Percentiles rank a stretch among this genome's conserved stretches.
Conservation (phyloP, 2,888 invertebrate species). For the Gerris lacustris region DNA sequence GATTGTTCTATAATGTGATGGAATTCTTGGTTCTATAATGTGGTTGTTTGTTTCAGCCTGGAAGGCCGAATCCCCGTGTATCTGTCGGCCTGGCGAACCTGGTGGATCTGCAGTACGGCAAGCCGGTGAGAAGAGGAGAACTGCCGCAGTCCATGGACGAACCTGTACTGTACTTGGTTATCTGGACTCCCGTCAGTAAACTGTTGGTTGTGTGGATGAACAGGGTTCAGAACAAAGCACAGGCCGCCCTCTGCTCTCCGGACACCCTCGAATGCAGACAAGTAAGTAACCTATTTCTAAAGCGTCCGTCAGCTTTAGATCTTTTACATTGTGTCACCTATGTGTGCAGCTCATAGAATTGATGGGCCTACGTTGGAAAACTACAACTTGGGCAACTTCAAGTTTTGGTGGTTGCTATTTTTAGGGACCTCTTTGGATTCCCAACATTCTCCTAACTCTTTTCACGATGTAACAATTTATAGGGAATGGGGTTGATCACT, state of each 20-base stretch:
- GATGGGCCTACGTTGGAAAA: no score
- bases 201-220: slow-evolving; percentile 70
- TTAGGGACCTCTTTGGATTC: no score
- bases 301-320: no score
- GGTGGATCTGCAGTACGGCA: slow-evolving; percentile 2
- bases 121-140: background rate
- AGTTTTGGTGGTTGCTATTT: no score
- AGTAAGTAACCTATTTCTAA: slow-evolving; percentile 22
- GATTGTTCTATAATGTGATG: background rate
- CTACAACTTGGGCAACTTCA: no score
- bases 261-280: slow-evolving; percentile 30
- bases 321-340: no score
- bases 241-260: slow-evolving; percentile 47
- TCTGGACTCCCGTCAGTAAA: slow-evolving; percentile 57
- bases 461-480: no score
- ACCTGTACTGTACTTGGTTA: slow-evolving; percentile 54
- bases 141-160: slow-evolving; percentile 36
- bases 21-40: background rate
- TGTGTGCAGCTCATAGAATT: no score
- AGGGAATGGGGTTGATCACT: no score
- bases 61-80: slow-evolving; percentile 60
- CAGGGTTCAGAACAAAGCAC: slow-evolving; percentile 62
- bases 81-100: slow-evolving; percentile 46
- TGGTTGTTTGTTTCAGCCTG: slow-evolving; percentile 45
- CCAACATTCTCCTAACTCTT: no score